Base-by-base conservation (phyloP, 2,888 invertebrate genomes). In the Ischnus inquisitorius region DNA sequence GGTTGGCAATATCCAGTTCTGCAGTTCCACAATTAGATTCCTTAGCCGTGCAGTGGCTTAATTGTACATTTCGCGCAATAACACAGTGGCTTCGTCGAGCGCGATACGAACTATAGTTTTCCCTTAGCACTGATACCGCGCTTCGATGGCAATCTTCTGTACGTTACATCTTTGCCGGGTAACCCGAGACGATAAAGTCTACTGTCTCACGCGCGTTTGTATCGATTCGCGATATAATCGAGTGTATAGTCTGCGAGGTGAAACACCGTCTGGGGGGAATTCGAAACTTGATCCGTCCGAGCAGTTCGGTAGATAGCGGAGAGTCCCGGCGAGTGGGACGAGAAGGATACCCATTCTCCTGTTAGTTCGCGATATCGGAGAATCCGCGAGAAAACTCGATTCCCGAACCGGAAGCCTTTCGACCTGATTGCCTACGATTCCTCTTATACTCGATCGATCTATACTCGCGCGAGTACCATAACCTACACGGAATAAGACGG, bases 201-300 rank as follows among this genome's bases (percentile, higher is more conserved):
- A 19, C 22, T 39, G 54, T 51, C 25, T 54, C 48, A 65, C 75
- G 39, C 22, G n/a, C 41, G 65, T 62, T 76, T 65, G 22, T 57
- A 57, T 57, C 51, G 76, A 67, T 76, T 54, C 64, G n/a, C n/a
- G 16, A 76, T 51, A 65, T 65, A 65, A 65, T 5, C 12, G 19
- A 48, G 34, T 67, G 16, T 54, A 48, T 51, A 39, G 8, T 14
- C n/a, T 60, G 39, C 51, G 39, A 41, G 71, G 64, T 28, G 79
- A 62, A 68, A 60, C 60, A 51, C 41, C 77, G 77, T 67, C 78
- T 77, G 72, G 72, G 60, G 60, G 67, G 72, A 82, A 82, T 82
- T 77, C 57, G 78, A 74, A 82, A 82, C 72, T 65, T 34, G 65
- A 82, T 82, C 71, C 71, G 57, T 76, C 51, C 79, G 19, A 46